Evolutionary conservation across 2,113 vertebrate species (phyloP).

Genomic region (Cyanistes caeruleus): DNA sequence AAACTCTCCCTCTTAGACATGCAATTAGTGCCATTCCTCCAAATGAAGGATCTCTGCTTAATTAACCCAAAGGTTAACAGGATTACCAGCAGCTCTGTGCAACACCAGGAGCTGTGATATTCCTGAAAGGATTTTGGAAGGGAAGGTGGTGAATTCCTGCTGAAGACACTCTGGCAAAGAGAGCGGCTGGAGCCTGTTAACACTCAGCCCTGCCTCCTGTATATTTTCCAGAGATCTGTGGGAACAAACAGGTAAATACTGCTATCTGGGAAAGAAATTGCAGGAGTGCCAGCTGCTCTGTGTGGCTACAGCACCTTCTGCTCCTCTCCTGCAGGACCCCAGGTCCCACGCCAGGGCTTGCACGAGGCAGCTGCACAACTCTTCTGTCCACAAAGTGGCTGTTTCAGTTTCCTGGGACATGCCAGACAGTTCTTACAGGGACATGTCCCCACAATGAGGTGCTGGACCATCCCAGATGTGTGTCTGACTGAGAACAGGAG

Average conservation of each 20-base stretch:
- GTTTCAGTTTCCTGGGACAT: not conserved
- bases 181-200: not conserved
- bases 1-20: not conserved
- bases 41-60: not conserved
- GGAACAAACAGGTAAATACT: not conserved
- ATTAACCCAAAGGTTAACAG: constrained; percentile 5
- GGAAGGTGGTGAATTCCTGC: not conserved
- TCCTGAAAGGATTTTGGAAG: not conserved
- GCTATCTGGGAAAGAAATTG: not conserved
- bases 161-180: not conserved
- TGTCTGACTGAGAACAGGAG: not conserved
- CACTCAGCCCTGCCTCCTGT: not conserved
- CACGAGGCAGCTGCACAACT: not conserved
- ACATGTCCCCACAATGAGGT: fast-evolving
- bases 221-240: not conserved
- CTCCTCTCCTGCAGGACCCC: not conserved
- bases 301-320: not conserved
- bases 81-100: not conserved
- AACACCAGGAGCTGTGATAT: not conserved
- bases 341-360: fast-evolving
- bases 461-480: not conserved
- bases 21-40: not conserved
- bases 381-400: not conserved
- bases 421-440: not conserved
- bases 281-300: not conserved